Evolutionary conservation across 23 tunicate genomes (phyloP).

Genomic region (Phallusia fumigata): DNA sequence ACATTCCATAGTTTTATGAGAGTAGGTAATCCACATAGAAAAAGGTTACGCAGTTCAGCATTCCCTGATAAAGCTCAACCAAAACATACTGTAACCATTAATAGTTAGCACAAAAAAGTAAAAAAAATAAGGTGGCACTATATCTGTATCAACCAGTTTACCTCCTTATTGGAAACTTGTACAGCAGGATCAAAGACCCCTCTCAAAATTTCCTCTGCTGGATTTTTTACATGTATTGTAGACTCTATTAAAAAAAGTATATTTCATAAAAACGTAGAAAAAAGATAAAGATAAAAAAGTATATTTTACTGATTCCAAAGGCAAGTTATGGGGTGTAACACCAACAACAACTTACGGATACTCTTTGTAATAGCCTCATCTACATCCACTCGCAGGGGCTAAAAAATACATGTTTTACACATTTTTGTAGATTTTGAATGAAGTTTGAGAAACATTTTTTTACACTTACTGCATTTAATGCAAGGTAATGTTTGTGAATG

Average conservation of each 20-base stretch:
- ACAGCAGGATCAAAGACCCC: conserved; percentile 84
- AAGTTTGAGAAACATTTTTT: neutral
- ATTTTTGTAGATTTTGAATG: neutral
- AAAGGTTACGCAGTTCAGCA: too few species aligned
- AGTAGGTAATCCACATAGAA: too few species aligned
- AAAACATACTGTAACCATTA: too few species aligned
- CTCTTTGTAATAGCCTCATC: conserved; percentile 73
- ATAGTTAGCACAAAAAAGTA: neutral
- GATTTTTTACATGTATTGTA: conserved; percentile 28
- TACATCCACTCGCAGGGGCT: conserved; percentile 49
- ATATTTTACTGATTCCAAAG: too few species aligned
- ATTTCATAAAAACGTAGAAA: neutral
- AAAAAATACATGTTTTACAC: neutral
- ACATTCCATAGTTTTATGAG: too few species aligned
- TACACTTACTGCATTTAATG: conserved; percentile 62
- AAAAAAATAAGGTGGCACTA: too few species aligned
- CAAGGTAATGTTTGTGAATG: conserved; percentile 52
- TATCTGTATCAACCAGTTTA: neutral
- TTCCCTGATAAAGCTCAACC: too few species aligned
- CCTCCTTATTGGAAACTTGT: conserved; percentile 61
- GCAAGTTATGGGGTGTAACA: neutral
- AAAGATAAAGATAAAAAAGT: too few species aligned
- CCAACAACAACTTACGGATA: conserved; percentile 50
- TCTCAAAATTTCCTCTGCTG: conserved; percentile 69
- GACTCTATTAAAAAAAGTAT: conserved; percentile 25